Conservation (phyloP, 2,113 vertebrate genomes). For the Hippoglossus stenolepis region DNA sequence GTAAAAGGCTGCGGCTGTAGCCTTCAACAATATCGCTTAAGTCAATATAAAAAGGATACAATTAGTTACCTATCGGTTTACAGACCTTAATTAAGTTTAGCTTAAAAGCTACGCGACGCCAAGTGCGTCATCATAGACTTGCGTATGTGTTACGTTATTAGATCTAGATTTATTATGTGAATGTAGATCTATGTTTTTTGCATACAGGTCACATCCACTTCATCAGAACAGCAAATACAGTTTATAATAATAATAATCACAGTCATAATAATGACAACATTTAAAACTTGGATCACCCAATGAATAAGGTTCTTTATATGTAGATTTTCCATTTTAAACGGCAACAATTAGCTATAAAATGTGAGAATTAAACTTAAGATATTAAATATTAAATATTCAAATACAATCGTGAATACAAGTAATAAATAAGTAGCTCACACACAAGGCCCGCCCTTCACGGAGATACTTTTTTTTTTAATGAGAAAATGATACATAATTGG, state of each 20-base stretch:
- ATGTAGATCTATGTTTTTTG: no score
- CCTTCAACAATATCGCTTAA: not conserved
- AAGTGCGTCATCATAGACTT: slow-evolving; percentile 17
- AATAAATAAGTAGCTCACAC: not conserved
- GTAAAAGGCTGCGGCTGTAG: not conserved
- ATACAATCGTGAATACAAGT: not conserved
- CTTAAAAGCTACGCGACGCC: not conserved
- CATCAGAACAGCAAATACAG: not conserved
- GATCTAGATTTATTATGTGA: not conserved
- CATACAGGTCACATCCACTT: not conserved
- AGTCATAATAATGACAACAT: not conserved
- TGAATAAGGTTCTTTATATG: no score
- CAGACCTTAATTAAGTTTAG: not conserved
- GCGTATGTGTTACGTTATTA: not conserved
- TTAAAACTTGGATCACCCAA: no score
- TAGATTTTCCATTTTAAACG: no score
- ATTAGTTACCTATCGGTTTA: not conserved
- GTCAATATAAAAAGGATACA: not conserved
- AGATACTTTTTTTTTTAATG: no score
- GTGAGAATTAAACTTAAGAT: no score
- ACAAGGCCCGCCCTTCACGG: not conserved
- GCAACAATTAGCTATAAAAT: no score
- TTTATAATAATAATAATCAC: no score
- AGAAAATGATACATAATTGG: no score
- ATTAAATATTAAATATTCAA: not conserved